Conservation (phyloP, 2,113 vertebrate species). For the Ranitomeya variabilis region DNA sequence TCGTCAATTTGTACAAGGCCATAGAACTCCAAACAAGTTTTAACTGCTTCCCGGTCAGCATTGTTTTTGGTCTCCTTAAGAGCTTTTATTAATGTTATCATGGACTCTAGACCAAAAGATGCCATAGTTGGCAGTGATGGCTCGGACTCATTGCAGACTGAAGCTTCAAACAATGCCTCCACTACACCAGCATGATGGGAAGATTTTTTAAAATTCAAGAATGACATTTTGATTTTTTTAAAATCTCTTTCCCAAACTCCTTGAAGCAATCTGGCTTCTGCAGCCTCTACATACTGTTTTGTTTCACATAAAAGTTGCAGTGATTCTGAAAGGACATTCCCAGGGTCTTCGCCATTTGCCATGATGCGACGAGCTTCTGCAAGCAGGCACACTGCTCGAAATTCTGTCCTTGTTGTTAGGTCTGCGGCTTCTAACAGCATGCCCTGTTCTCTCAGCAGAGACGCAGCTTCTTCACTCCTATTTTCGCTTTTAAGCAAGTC, state of each 20-base stretch:
- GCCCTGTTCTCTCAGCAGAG: slow-evolving; percentile 75
- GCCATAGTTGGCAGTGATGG: slow-evolving; percentile 65
- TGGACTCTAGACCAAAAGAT: slow-evolving; percentile 62
- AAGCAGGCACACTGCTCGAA: slow-evolving; percentile 73
- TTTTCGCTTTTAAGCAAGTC: slow-evolving; percentile 71
- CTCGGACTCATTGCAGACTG: slow-evolving; percentile 45
- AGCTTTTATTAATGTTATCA: slow-evolving; percentile 69
- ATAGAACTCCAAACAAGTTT: slow-evolving; percentile 78
- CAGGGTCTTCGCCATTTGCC: slow-evolving; percentile 3
- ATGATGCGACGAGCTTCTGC: slow-evolving; percentile 66
- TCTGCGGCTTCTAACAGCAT: slow-evolving; percentile 73
- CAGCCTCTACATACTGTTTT: slow-evolving; percentile 64
- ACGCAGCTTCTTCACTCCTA: slow-evolving; percentile 75
- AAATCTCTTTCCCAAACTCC: slow-evolving; percentile 70
- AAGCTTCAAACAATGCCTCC: slow-evolving; percentile 69
- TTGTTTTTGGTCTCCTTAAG: slow-evolving; percentile 73
- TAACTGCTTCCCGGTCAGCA: slow-evolving; percentile 77
- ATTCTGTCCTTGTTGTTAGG: slow-evolving; percentile 70
- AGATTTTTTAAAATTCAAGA: slow-evolving; percentile 62
- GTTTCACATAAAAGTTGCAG: slow-evolving; percentile 68
- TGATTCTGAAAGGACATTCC: slow-evolving; percentile 68
- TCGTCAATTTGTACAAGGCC: slow-evolving; percentile 71
- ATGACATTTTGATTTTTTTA: slow-evolving; percentile 61
- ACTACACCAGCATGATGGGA: slow-evolving; percentile 73
- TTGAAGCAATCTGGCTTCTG: slow-evolving; percentile 72